These are phyloP conservation scores for Quadriops clusia DNA, from an alignment of 2,888 invertebrate genomes.

Conservation along the genomic window DNA sequence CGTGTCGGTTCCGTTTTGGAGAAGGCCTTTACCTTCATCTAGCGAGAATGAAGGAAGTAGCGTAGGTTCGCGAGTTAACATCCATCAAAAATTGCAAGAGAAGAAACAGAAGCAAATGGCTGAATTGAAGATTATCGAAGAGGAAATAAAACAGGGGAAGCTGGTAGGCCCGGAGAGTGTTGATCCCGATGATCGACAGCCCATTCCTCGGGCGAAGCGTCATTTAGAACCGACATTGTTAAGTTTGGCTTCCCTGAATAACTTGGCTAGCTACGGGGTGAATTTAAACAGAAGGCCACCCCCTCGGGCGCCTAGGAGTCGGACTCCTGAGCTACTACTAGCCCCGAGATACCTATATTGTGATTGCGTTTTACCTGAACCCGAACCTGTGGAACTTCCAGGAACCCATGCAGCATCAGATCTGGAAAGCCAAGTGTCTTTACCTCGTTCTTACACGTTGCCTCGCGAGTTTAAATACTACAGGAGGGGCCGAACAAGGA, in stretches of 20 bases:
- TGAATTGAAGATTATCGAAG: constrained; percentile 69
- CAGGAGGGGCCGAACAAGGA: constrained; percentile 44
- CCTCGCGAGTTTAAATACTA: constrained; percentile 79
- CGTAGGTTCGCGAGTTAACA: constrained; percentile 64
- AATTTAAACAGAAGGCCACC: constrained; percentile 31
- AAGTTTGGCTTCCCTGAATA: constrained; percentile 36
- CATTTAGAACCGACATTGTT: constrained; percentile 47
- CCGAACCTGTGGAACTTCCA: constrained; percentile 27
- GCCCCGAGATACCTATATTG: constrained; percentile 60
- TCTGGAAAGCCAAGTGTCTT: constrained; percentile 66
- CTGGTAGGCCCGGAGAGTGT: constrained; percentile 45
- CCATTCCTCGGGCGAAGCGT: constrained; percentile 59
- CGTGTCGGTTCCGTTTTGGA: constrained; percentile 58
- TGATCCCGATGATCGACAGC: constrained; percentile 45
- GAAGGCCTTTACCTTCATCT: constrained; percentile 56
- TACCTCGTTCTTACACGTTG: constrained; percentile 74
- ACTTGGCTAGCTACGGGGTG: constrained; percentile 34
- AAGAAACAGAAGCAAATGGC: constrained; percentile 81
- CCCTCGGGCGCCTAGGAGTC: constrained; percentile 41
- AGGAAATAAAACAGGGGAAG: constrained; percentile 71
- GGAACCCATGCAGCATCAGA: constrained; percentile 44
- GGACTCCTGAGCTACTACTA: constrained; percentile 67
- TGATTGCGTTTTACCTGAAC: constrained; percentile 35
- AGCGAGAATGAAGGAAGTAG: constrained; percentile 68
- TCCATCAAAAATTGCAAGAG: constrained; percentile 76